A percentile compares a stretch with the other conserved stretches of the same genome.
phyloP scores from a whole-genome alignment of 2,113 vertebrate species.

The Calyptomena viridis region DNA sequence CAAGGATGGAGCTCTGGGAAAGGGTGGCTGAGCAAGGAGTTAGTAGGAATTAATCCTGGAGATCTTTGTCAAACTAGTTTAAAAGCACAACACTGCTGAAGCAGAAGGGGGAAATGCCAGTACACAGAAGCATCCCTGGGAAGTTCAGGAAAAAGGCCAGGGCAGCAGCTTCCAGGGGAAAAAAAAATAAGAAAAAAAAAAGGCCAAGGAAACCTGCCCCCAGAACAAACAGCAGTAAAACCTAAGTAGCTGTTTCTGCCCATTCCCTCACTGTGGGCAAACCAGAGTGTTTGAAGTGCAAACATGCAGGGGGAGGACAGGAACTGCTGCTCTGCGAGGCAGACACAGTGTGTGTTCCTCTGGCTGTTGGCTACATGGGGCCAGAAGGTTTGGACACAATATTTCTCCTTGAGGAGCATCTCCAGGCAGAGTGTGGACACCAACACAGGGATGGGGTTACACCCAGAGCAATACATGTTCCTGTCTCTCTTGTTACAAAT shows the following conservation, averaged over 20 bases:
- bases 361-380: background rate
- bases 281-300: background rate
- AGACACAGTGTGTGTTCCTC: background rate
- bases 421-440: background rate
- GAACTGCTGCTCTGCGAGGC: background rate
- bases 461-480: fast-evolving
- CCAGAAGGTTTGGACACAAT: background rate
- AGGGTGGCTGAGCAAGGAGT: background rate
- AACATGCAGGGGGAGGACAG: background rate
- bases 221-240: background rate
- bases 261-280: background rate
- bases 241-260: background rate
- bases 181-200: fast-evolving
- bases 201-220: background rate
- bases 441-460: background rate
- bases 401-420: background rate
- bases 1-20: background rate
- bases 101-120: background rate
- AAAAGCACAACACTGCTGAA: background rate
- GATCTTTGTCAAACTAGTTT: background rate
- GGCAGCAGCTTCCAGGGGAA: background rate
- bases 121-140: background rate
- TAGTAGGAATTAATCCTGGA: background rate
- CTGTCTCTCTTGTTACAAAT: background rate
- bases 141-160: background rate